Conservation (phyloP, 2,797 vertebrate species). For the Rhinogobio ventralis region DNA sequence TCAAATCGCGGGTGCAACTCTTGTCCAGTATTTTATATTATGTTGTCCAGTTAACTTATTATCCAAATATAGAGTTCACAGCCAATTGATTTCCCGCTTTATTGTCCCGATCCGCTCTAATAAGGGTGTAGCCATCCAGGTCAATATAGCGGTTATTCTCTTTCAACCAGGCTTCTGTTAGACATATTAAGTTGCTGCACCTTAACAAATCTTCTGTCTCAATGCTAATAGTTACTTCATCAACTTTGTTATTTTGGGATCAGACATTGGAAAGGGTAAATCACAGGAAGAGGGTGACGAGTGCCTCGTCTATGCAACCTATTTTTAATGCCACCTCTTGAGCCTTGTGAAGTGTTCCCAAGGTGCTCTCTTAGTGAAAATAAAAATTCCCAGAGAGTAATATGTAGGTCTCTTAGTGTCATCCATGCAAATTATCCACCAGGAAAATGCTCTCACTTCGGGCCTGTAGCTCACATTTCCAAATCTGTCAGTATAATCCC, state of each 20-base stretch:
- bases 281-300: too few relatives aligned
- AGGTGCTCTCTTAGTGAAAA: neutral
- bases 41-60: neutral
- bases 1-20: neutral
- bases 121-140: neutral
- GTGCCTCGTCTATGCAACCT: too few relatives aligned
- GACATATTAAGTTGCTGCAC: too few relatives aligned
- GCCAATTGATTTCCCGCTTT: neutral
- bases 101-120: neutral
- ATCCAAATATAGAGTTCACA: neutral
- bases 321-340: too few relatives aligned
- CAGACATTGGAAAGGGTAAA: too few relatives aligned
- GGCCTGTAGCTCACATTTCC: conserved; percentile 77
- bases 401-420: conserved; percentile 66
- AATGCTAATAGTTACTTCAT: too few relatives aligned
- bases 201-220: too few relatives aligned
- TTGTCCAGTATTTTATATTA: neutral
- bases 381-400: neutral
- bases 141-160: neutral
- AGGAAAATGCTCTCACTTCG: conserved; percentile 70
- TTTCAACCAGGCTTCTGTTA: too few relatives aligned
- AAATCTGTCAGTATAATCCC: conserved; percentile 67
- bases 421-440: conserved; percentile 77
- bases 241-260: too few relatives aligned
- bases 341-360: neutral